Conservation (phyloP, 1,140 invertebrate species). For the Diabrotica undecimpunctata region DNA sequence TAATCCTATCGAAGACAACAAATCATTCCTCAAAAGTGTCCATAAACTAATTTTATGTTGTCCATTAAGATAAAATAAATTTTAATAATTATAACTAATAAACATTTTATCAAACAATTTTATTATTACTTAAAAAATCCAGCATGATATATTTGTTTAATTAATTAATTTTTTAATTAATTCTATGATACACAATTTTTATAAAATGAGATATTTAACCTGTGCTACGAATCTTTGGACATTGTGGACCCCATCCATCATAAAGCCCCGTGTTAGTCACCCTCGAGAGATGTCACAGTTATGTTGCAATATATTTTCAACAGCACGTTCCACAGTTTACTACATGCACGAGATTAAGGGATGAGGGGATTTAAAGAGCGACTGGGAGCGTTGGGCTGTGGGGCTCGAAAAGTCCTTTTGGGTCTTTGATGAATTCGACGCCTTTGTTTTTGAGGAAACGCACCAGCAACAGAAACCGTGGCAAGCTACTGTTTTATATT, state of each 20-base stretch:
- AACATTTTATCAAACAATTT: too few relatives aligned
- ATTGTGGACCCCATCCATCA: neutral
- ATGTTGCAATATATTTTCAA: conserved; percentile 14
- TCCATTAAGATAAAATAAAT: too few relatives aligned
- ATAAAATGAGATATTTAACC: too few relatives aligned
- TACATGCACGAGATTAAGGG: neutral
- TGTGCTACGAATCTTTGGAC: too few relatives aligned
- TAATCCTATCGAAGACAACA: too few relatives aligned
- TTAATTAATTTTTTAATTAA: too few relatives aligned
- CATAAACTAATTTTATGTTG: too few relatives aligned
- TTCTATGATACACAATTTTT: too few relatives aligned
- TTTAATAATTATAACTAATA: too few relatives aligned
- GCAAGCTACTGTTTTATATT: neutral
- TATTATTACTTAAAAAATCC: too few relatives aligned
- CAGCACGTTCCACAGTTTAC: conserved; percentile 7
- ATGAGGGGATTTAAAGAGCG: neutral
- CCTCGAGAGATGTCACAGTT: conserved; percentile 5
- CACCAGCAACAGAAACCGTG: neutral
- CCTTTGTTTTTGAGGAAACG: conserved; percentile 8
- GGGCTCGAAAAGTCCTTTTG: neutral
- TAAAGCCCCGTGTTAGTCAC: neutral
- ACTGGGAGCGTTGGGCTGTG: neutral
- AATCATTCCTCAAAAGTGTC: too few relatives aligned
- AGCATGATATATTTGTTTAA: too few relatives aligned
- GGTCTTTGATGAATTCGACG: conserved; percentile 6